These are phyloP conservation scores for Psephotus haematonotus DNA, from an alignment of 2,113 vertebrate species.

Conservation along the genomic window DNA sequence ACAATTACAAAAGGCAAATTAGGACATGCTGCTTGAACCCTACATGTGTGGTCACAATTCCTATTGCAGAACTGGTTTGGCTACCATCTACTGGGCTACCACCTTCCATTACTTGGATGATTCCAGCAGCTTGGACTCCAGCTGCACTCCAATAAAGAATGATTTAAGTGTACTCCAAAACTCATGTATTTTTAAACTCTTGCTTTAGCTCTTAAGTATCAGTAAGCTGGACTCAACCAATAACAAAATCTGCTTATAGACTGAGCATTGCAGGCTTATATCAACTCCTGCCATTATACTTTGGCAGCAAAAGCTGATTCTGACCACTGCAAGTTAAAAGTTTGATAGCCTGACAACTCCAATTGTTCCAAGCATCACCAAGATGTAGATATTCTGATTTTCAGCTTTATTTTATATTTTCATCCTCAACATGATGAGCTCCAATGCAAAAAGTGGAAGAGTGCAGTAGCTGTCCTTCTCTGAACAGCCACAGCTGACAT, in stretches of 20 bases:
- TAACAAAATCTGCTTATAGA: not conserved
- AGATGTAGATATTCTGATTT: not conserved
- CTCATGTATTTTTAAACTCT: not conserved
- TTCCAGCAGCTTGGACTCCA: not conserved
- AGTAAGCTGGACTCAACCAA: not conserved
- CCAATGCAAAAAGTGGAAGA: not conserved
- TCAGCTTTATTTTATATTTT: not conserved
- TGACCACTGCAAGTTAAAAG: not conserved
- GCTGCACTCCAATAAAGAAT: not conserved
- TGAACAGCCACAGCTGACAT: not conserved
- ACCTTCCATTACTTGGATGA: fast-evolving
- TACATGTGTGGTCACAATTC: fast-evolving
- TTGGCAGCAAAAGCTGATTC: not conserved
- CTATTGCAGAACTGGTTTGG: not conserved
- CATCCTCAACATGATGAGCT: not conserved
- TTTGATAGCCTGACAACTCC: not conserved
- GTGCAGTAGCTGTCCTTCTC: not conserved
- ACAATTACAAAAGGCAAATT: not conserved
- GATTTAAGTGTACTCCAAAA: not conserved
- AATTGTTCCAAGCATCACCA: not conserved
- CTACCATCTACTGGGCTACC: not conserved
- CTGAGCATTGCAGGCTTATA: not conserved
- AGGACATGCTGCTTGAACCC: not conserved
- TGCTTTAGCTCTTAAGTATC: not conserved
- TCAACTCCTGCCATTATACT: not conserved